Evolutionary conservation across 2,113 vertebrate genomes (phyloP), one percentile per base, ranked within the genome.

Genomic region (chimpanzee (Pan troglodytes)): DNA sequence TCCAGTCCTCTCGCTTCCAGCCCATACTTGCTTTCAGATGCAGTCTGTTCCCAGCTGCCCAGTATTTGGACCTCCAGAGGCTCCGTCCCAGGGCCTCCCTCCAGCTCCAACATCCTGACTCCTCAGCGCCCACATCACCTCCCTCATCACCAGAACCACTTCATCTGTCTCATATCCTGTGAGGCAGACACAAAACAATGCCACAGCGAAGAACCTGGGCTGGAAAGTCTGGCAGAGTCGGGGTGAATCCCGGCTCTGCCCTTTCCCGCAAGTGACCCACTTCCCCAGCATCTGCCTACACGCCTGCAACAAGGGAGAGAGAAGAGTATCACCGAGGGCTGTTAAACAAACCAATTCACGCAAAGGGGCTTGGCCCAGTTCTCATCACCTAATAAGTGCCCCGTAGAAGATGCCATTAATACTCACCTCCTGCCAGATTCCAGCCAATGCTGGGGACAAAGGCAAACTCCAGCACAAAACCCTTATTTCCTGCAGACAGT

Each of bases 21-120:
- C 43, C 40, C 25, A n/a, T 32, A 0, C 8, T 3, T 1, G n/a
- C 2, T 32, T 14, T 5, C 59, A 59, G 40, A 17, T 11, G 23
- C 40, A 18, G 43, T 30, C 23, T n/a, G 4, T 27, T 27, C 75
- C 88, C 48, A 38, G 75, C 75, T 18, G 38, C 57, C 75, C 32
- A 7, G 13, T 22, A n/a, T 10, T 12, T 2, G n/a, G 59, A 38
- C 55, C 3, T 10, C 55, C 8, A 25, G 22, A 30, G 52, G 23
- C 88, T 50, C 75, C 3, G 35, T 7, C 43, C 1, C 3, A 35
- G 30, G 12, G 27, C 55, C 87, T 30, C 68, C 30, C 38, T n/a
- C 9, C 81, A 67, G 57, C n/a, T 52, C 59, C 5, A 22, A 13
- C 14, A 2, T 11, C 50, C 80, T 27, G 70, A n/a, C 48, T 22